phyloP scores from a whole-genome alignment of 2,113 vertebrate species.

The Polypterus senegalus region DNA sequence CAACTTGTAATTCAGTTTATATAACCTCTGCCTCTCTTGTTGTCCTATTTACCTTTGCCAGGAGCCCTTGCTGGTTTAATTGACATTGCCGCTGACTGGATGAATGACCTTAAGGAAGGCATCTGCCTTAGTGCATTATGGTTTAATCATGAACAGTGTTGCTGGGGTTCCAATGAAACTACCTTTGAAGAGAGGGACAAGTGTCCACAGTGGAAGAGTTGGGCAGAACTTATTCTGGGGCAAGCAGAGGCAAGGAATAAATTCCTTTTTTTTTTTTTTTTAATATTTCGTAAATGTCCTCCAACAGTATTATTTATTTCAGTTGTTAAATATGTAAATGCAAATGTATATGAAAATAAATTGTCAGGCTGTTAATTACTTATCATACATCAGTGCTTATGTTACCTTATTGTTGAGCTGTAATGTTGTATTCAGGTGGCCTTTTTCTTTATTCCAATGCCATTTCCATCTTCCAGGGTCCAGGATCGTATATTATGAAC shows the following conservation, averaged over 20 bases:
- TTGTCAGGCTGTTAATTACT: too few relatives aligned
- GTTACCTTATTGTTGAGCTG: too few relatives aligned
- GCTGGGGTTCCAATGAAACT: constrained; percentile 89
- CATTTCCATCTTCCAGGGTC: constrained; percentile 54
- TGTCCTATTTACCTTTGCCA: constrained; percentile 29
- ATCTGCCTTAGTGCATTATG: constrained; percentile 90
- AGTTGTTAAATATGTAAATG: too few relatives aligned
- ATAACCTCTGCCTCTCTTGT: not conserved
- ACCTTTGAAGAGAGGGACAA: constrained; percentile 94
- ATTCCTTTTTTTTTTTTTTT: too few relatives aligned
- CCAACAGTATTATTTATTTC: too few relatives aligned
- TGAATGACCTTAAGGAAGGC: constrained; percentile 96
- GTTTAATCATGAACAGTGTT: constrained; percentile 98
- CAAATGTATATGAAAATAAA: too few relatives aligned
- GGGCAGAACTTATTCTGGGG: constrained; percentile 92
- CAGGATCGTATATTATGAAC: constrained; percentile 97
- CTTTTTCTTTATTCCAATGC: too few relatives aligned
- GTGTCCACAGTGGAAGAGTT: constrained; percentile 96
- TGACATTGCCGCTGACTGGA: constrained; percentile 95
- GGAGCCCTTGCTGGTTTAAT: constrained; percentile 94
- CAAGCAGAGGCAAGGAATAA: constrained; percentile 75
- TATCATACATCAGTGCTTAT: too few relatives aligned
- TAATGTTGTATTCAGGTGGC: too few relatives aligned
- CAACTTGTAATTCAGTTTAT: not conserved
- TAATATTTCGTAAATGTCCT: too few relatives aligned